Evolutionary conservation across 2,797 vertebrate species (phyloP).

Genomic region (Periophthalmus magnuspinnatus): DNA sequence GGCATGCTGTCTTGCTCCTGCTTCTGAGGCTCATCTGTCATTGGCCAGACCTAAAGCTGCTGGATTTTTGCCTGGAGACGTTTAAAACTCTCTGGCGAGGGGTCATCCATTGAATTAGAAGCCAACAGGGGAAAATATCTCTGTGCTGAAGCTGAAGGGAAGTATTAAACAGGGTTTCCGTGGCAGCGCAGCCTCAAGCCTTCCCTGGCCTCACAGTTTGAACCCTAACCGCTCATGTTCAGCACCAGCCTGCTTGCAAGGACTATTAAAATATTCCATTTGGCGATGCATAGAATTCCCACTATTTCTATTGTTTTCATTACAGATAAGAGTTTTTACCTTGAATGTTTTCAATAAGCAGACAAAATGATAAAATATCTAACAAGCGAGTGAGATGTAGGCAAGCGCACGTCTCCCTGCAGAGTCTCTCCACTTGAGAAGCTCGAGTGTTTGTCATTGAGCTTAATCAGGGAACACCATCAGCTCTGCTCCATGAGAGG

Average conservation of each 20-base stretch:
- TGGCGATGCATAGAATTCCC: conserved; percentile 25
- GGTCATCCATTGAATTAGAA: conserved; percentile 80
- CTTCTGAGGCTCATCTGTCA: conserved; percentile 75
- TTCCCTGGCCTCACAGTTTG: conserved; percentile 45
- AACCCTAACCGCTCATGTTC: conserved; percentile 39
- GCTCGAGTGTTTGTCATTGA: conserved; percentile 66
- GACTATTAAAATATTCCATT: conserved; percentile 26
- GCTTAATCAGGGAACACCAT: conserved; percentile 55
- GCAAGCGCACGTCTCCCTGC: conserved; percentile 32
- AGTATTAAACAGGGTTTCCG: conserved; percentile 72
- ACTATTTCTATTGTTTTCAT: not conserved
- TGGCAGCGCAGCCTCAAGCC: conserved; percentile 57
- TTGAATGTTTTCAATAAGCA: not conserved
- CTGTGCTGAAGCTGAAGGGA: conserved; percentile 62
- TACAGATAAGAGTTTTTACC: not conserved
- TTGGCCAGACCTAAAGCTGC: conserved; percentile 74
- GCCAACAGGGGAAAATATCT: conserved; percentile 68
- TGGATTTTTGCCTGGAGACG: conserved; percentile 77
- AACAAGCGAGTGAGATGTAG: conserved; percentile 53
- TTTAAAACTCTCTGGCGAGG: conserved; percentile 78
- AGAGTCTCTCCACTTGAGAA: conserved; percentile 50
- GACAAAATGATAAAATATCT: conserved; percentile 43
- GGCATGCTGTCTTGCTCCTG: conserved; percentile 74
- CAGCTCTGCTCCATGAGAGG: conserved; percentile 42
- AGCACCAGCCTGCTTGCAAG: conserved; percentile 43